Conservation (phyloP, 2,797 vertebrate genomes). For the Ceryle rudis region DNA sequence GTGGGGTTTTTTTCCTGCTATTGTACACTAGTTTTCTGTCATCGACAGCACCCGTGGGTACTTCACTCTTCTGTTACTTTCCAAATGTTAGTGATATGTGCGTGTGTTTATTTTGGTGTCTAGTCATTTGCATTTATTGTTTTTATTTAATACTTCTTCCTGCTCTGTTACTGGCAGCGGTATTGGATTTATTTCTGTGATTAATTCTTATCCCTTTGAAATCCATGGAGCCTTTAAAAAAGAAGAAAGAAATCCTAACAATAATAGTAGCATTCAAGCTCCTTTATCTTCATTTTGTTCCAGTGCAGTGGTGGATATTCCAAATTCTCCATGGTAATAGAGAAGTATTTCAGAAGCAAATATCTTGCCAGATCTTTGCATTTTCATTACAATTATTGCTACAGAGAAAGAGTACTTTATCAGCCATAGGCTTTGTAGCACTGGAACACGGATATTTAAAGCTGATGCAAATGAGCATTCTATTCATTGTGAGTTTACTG, state of each 20-base stretch:
- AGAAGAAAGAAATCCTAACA: slow-evolving; percentile 48
- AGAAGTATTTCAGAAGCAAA: slow-evolving; percentile 63
- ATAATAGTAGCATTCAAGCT: slow-evolving; percentile 68
- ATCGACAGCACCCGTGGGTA: background rate
- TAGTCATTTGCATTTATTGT: background rate
- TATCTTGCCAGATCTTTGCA: slow-evolving; percentile 63
- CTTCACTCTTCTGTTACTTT: background rate
- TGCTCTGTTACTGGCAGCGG: background rate
- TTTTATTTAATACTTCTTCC: background rate
- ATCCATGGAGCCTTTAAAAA: slow-evolving; percentile 30
- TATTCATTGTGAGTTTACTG: slow-evolving; percentile 49
- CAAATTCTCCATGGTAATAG: slow-evolving; percentile 70
- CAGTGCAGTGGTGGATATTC: slow-evolving; percentile 64
- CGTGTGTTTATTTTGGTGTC: background rate
- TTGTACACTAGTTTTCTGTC: background rate
- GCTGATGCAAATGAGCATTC: slow-evolving; percentile 72
- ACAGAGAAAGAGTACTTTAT: slow-evolving; percentile 56
- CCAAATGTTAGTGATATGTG: background rate
- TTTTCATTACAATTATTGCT: slow-evolving; percentile 63
- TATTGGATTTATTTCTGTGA: slow-evolving; percentile 46
- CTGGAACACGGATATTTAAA: slow-evolving; percentile 43
- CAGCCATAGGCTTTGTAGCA: slow-evolving; percentile 58
- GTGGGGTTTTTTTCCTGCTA: background rate
- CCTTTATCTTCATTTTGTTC: slow-evolving; percentile 70
- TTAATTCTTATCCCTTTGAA: slow-evolving; percentile 56